A percentile compares a stretch with the other conserved stretches of the same genome.
Evolutionary conservation across 2,113 vertebrate genomes (phyloP).

Genomic region (Plestiodon gilberti): DNA sequence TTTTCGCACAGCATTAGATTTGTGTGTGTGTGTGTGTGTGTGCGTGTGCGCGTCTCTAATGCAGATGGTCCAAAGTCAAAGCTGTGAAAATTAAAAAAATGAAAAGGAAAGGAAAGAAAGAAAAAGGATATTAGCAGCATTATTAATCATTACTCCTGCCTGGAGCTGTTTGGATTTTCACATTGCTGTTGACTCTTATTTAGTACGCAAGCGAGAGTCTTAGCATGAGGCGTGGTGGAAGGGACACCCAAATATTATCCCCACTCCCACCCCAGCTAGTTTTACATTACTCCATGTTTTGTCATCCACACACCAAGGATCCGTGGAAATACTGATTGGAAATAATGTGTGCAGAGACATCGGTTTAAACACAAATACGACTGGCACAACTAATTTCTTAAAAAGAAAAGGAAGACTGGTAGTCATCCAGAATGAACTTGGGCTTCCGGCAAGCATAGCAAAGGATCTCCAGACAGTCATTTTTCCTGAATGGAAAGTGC

Average conservation of each 20-base stretch:
- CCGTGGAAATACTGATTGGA: constrained; percentile 2
- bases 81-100: constrained; percentile 57
- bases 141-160: constrained; percentile 43
- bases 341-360: background rate
- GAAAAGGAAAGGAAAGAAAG: background rate
- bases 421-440: background rate
- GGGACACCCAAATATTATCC: background rate
- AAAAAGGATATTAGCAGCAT: constrained; percentile 32
- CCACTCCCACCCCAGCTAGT: background rate
- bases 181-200: constrained; percentile 18
- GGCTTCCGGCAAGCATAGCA: background rate
- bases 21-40: constrained; percentile 2
- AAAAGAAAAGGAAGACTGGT: background rate
- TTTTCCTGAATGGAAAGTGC: background rate
- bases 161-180: constrained; percentile 25
- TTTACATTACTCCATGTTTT: background rate
- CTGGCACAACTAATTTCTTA: background rate
- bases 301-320: background rate
- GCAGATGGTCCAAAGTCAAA: constrained; percentile 72
- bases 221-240: background rate
- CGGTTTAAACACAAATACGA: background rate
- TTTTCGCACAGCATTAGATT: constrained; percentile 62
- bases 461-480: background rate
- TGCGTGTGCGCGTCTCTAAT: constrained; percentile 42
- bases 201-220: background rate